A percentile compares a stretch with the other conserved stretches of the same genome.
These are phyloP conservation scores for Globicephala melas DNA, from an alignment of 2,113 vertebrate species.

Conservation along the genomic window DNA sequence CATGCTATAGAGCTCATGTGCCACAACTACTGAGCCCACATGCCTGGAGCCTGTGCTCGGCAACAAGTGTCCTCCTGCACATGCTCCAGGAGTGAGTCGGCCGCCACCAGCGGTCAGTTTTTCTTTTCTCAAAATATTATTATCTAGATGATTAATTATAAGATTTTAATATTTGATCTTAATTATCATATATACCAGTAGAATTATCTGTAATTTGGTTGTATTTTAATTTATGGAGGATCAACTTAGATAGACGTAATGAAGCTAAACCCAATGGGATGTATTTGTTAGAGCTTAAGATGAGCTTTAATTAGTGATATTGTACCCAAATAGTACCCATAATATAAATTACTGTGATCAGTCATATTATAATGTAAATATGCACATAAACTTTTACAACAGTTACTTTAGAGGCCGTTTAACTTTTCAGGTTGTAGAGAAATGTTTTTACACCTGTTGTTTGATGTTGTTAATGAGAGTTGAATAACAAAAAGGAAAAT, in stretches of 20 bases:
- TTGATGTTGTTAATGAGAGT: neutral
- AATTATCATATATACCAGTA: neutral
- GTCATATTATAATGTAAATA: neutral
- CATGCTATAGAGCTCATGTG: too few relatives aligned
- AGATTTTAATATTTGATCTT: neutral
- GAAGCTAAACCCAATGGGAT: neutral
- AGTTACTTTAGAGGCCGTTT: neutral
- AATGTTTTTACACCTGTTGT: neutral
- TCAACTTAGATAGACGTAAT: neutral
- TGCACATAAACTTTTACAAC: neutral
- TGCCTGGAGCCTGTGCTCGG: too few relatives aligned
- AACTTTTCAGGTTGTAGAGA: neutral
- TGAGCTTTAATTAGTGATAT: neutral
- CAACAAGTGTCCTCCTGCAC: too few relatives aligned
- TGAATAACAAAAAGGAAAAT: neutral
- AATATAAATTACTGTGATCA: neutral
- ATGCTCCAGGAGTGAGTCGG: too few relatives aligned
- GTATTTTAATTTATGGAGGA: neutral
- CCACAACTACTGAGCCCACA: too few relatives aligned
- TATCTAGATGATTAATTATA: neutral
- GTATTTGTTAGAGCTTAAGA: neutral
- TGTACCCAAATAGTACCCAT: neutral
- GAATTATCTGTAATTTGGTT: neutral
- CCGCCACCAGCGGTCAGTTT: fast-evolving
- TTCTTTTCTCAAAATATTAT: neutral